Base-by-base conservation (phyloP, 2,888 invertebrate species). In the Serrognathus titanus region DNA sequence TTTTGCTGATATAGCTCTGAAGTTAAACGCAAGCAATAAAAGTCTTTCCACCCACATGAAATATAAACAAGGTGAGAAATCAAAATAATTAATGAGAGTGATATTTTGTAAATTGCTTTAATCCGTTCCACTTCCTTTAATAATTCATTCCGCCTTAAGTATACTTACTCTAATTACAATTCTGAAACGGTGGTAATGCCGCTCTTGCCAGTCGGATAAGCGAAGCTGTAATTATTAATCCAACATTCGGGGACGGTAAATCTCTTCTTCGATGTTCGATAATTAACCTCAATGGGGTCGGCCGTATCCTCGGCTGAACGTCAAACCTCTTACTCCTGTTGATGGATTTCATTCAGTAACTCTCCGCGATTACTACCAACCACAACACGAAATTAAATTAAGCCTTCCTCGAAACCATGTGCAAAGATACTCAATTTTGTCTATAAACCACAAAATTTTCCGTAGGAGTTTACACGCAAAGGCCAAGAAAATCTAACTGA, bases 241-340 rank as follows among this genome's bases (percentile, higher is more conserved):
- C 58, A 52, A 59, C 63, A 61, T 63, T 59, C 55, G 56, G 56
- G 59, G 57, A 55, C 55, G 53, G 52, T 53, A 62, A 67, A 66
- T 65, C 63, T 64, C 62, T 60, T 58, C 60, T 53, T 59, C 59
- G 62, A 66, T 64, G 66, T 58, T 63, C 66, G 63, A 67, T 65
- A 65, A 67, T 67, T 67, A 66, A 66, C 63, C 66, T 60, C 57
- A 49, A 59, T 54, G 58, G 57, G 63, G 62, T 60, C 57, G 59
- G 48, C 24, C 13, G 41, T 41, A 51, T 43, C 40, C 35, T 24
- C 40, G 51, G 51, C 51, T 24, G 38, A 35, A 40, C 50, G 45
- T 50, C 52, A 56, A 49, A 55, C 52, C 43, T 53, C 24, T 51
- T 20, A 16, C 12, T 43, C 9, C 13, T 43, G 43, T 43, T 11